Percentiles rank a stretch among this genome's conserved stretches.
These are phyloP conservation scores for Enteromius treurensis DNA, from an alignment of 2,797 vertebrate genomes.

Conservation along the genomic window DNA sequence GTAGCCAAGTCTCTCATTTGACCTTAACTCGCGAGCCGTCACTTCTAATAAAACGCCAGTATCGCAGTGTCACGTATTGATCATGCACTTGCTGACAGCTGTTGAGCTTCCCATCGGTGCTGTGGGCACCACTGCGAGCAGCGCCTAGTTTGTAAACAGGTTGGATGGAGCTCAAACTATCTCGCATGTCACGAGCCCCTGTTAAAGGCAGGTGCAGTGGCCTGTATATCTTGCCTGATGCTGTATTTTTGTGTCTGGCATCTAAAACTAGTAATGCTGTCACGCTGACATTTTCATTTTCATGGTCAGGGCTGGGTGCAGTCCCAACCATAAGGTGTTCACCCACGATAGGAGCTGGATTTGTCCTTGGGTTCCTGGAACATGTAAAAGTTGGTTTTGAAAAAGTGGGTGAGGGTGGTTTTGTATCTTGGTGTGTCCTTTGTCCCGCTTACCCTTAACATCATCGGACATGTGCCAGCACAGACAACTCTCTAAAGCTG, in stretches of 20 bases:
- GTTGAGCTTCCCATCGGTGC: constrained; percentile 38
- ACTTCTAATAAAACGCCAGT: neutral
- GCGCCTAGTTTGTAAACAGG: constrained; percentile 30
- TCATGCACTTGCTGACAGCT: constrained; percentile 38
- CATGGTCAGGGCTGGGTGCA: constrained; percentile 33
- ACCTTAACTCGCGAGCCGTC: neutral
- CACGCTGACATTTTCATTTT: constrained; percentile 42
- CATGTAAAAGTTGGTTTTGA: constrained; percentile 4
- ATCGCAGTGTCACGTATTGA: constrained; percentile 1
- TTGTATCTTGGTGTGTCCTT: constrained; percentile 28
- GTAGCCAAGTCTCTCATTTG: neutral
- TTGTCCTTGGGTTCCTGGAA: constrained; percentile 35
- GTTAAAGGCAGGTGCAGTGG: neutral
- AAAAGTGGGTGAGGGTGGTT: constrained; percentile 16
- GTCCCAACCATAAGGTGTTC: constrained; percentile 37
- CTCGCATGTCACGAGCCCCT: neutral
- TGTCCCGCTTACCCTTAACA: constrained; percentile 39
- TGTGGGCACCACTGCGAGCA: neutral
- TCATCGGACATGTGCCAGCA: constrained; percentile 20
- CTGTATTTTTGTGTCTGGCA: constrained; percentile 17
- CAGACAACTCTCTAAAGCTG: neutral
- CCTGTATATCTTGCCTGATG: neutral
- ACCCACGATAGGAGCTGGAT: constrained; percentile 22
- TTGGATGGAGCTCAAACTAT: constrained; percentile 21
- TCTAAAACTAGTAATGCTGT: constrained; percentile 20